Base-by-base conservation (phyloP, 1,140 invertebrate species). In the Achroia grisella region DNA sequence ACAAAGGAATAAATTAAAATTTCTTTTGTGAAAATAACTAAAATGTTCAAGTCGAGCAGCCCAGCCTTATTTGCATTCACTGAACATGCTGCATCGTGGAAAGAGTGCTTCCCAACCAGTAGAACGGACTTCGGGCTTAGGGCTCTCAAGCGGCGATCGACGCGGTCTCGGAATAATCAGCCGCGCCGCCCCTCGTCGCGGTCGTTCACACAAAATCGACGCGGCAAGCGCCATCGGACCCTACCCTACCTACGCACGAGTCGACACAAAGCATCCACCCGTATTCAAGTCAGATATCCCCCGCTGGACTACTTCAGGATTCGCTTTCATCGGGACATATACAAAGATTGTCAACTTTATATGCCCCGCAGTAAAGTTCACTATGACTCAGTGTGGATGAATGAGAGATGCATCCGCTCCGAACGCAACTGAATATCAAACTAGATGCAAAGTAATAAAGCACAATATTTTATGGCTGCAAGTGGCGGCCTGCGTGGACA, bases 161-260 rank as follows among this genome's bases (percentile, higher is more conserved):
- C 64, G 63, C 57, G 60, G 67, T 57, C 64, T 71, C 62, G 61
- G 70, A 70, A 79, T 82, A 82, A 82, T 79, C 78, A 73, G 63
- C 61, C 67, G 56, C 56, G 67, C 70, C 64, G 68, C 76, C 74
- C 79, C 71, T 73, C 63, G 62, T 52, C 62, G 64, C 73, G 75
- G 74, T 83, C 74, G 79, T 83, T 83, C 74, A 79, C 79, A 80
- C 76, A 79, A 66, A 76, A 75, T 72, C 71, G 71, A 70, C 71
- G 69, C 64, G 56, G 60, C 63, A 62, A 71, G 53, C 62, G 52
- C 56, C 66, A 64, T 66, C 54, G 62, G 64, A 57, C 61, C 62
- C 64, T 69, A 72, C 73, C 74, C 72, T 77, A 83, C 76, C 68
- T 69, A 76, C 65, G 61, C 8, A 60, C 69, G 61, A 71, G 59